Evolutionary conservation across 2,797 vertebrate species (phyloP), one percentile per base, ranked within the genome.

Genomic region (Agapornis canus): DNA sequence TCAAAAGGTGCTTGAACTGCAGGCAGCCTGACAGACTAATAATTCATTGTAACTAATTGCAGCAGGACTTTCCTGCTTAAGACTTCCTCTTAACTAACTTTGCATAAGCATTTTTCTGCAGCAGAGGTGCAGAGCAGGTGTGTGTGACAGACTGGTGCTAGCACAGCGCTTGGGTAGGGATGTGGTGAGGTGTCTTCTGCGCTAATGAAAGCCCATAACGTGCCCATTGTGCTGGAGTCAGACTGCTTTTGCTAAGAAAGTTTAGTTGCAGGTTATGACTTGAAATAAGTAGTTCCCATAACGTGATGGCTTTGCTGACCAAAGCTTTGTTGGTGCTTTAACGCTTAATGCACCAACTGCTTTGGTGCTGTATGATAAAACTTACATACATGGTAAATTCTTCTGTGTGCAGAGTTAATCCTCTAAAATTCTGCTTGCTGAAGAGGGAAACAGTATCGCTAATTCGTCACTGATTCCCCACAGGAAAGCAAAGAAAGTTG

Each of bases 81-180:
- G 57, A 68, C 68, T 95, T 95, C 92, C 81, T 79, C 39, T 64
- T 60, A 12, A 54, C 72, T 71, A 77, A 77, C 65, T 95, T 90
- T 80, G 79, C 93, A 65, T 82, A 39, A 29, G 40, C 16, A 26
- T 54, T 2, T 86, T 79, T 88, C 77, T 90, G 56, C 39, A 52
- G 83, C 31, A 65, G 81, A 40, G 78, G 37, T 31, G 77, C 1
- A 4, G 75, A 69, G 68, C 64, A n/a, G 59, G 21, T 51, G n/a
- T 35, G n/a, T 5, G 25, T 77, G 89, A 52, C 48, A 32, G 45
- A 5, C 32, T 13, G 45, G 21, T 78, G 48, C 45, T 68, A 4
- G 61, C 1, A 0, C 22, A 42, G 69, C 0, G 0, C 65, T n/a
- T 25, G 9, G 17, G 4, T 43, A 45, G 84, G 76, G 72, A 15